phyloP scores from a whole-genome alignment of 2,888 invertebrate genomes.

The Diplolepis rosae region DNA sequence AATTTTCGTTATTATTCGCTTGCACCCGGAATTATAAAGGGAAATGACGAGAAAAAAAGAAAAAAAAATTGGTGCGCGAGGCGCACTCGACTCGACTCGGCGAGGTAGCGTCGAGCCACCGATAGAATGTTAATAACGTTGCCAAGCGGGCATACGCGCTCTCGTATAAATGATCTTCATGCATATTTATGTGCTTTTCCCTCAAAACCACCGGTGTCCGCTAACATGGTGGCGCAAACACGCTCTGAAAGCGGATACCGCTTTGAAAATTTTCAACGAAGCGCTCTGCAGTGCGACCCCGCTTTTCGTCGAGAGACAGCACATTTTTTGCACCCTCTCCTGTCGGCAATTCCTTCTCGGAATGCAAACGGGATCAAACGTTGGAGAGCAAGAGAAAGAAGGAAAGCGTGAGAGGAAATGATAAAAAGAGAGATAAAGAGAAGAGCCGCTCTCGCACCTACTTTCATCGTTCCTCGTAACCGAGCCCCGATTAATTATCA shows the following conservation, averaged over 20 bases:
- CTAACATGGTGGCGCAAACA: constrained; percentile 65
- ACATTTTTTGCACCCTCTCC: constrained; percentile 45
- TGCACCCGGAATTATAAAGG: constrained; percentile 30
- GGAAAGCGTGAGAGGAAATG: constrained; percentile 37
- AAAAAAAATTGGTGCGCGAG: constrained; percentile 29
- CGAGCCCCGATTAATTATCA: constrained; percentile 42
- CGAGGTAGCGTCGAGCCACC: constrained; percentile 45
- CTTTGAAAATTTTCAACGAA: constrained; percentile 68
- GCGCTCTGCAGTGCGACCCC: constrained; percentile 47
- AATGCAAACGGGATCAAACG: constrained; percentile 44
- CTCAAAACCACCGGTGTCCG: constrained; percentile 66
- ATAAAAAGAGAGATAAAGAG: constrained; percentile 40
- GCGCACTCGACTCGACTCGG: constrained; percentile 30
- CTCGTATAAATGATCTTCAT: constrained; percentile 71
- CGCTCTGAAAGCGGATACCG: constrained; percentile 65
- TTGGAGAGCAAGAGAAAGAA: constrained; percentile 39
- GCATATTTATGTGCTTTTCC: constrained; percentile 72
- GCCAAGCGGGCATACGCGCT: constrained; percentile 51
- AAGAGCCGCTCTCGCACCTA: constrained; percentile 27
- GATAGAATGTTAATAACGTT: constrained; percentile 67
- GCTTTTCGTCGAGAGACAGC: constrained; percentile 41
- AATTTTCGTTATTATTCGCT: constrained; percentile 32
- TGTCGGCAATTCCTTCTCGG: constrained; percentile 39
- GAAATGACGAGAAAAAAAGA: constrained; percentile 26
- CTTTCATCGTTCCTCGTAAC: background rate